Base-by-base conservation (phyloP, 2,797 vertebrate genomes). In the Anabas testudineus region DNA sequence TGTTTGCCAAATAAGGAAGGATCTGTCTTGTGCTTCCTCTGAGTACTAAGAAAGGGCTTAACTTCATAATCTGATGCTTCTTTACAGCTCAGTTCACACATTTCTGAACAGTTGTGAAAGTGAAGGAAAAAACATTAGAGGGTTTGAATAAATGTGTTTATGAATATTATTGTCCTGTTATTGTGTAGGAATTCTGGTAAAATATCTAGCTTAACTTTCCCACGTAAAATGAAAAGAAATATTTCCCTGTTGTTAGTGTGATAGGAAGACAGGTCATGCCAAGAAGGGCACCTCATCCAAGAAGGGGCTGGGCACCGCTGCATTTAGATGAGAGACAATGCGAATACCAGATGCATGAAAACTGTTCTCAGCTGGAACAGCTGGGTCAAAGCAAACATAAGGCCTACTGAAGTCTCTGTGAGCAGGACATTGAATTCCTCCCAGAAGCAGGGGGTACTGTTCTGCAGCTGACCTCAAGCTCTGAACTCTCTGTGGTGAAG, bases 1-100 rank as follows among this genome's bases (percentile, higher is more conserved):
- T 80, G 74, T 78, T 90, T 80, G 76, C 92, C 90, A 91, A 93
- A 93, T 92, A 93, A 92, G 90, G 92, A 92, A 90, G 75, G 80
- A 83, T 89, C 87, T 90, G 87, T 89, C 88, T 87, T 69, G 51
- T 76, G 81, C 87, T 87, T 90, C 85, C 83, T 68, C 42, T 9
- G 8, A 53, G 70, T 48, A 47, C 69, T 70, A 57, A 81, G 72
- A 77, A 67, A 46, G 28, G 71, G 26, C 53, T 45, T 59, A 48
- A 71, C 51, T 67, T 83, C 42, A 60, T 62, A 16, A 72, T 86
- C 62, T 77, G 37, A 67, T 58, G 5, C 4, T 53, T 49, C 67
- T 63, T 53, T 55, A 21, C 56, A 46, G 53, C 28, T 42, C 16
- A 45, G 28, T 62, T 67, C 14, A 56, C 8, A 2, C 26, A 62